Percentiles rank a stretch among this genome's conserved stretches.
Evolutionary conservation across 2,113 vertebrate genomes (phyloP).

Genomic region (Pipa parva): DNA sequence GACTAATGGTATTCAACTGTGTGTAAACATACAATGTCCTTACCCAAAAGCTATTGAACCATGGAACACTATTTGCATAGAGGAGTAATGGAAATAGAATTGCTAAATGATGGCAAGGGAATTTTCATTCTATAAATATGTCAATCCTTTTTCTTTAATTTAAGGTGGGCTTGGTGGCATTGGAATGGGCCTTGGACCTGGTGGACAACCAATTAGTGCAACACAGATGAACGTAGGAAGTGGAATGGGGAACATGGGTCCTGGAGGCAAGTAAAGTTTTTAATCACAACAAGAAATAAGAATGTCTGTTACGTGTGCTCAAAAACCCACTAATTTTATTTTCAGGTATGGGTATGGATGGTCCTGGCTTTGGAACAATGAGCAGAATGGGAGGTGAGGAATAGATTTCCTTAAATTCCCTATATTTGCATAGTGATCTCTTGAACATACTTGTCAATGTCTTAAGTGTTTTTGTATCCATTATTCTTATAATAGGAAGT

Average conservation of each 20-base stretch:
- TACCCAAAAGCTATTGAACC: too few species aligned
- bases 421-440: not conserved
- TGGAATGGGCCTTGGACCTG: conserved; percentile 94
- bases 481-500: conserved; percentile 56
- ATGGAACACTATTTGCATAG: too few species aligned
- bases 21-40: too few species aligned
- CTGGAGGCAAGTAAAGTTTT: conserved; percentile 72
- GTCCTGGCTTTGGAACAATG: conserved; percentile 82
- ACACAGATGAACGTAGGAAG: conserved; percentile 78
- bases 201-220: conserved; percentile 92
- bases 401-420: not conserved
- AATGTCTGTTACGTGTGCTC: not conserved
- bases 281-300: too few species aligned
- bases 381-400: conserved; percentile 82
- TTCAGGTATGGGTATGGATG: conserved; percentile 86
- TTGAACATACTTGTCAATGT: not conserved
- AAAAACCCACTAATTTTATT: conserved; percentile 22
- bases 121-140: too few species aligned
- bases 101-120: too few species aligned
- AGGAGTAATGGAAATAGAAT: too few species aligned
- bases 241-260: conserved; percentile 81
- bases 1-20: too few species aligned
- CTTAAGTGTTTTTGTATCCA: conserved; percentile 7
- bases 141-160: conserved; percentile 37
- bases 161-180: conserved; percentile 91